phyloP scores from a whole-genome alignment of 2,113 vertebrate genomes.

The Rhineura floridana region DNA sequence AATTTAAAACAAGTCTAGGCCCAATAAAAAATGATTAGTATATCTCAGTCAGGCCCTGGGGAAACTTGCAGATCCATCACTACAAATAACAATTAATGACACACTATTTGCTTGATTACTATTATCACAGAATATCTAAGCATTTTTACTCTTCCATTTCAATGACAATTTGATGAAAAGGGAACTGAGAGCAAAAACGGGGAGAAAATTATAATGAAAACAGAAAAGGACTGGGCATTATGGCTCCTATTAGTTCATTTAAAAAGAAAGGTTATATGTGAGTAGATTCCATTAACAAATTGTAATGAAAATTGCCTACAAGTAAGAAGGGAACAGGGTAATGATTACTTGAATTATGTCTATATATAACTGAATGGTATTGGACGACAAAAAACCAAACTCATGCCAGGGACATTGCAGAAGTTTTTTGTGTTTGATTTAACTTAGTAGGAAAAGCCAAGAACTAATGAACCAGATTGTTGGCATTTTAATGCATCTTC shows the following conservation, averaged over 20 bases:
- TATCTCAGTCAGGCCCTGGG: background rate
- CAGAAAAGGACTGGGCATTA: background rate
- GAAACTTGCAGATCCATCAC: background rate
- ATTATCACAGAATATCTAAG: background rate
- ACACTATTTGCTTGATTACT: background rate
- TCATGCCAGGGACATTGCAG: background rate
- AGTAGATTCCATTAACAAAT: constrained; percentile 40
- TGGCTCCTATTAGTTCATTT: background rate
- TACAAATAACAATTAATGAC: background rate
- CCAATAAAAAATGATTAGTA: background rate
- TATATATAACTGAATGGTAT: constrained; percentile 31
- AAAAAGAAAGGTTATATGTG: constrained; percentile 39
- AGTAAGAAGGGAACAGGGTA: constrained; percentile 46
- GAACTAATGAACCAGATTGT: constrained; percentile 57
- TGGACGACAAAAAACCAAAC: constrained; percentile 30
- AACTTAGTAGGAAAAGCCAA: constrained; percentile 25
- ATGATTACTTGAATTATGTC: constrained; percentile 16
- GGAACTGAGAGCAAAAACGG: background rate
- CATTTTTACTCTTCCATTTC: background rate
- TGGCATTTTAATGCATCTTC: constrained; percentile 56
- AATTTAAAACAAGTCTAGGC: background rate
- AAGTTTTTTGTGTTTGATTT: background rate
- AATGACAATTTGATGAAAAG: background rate
- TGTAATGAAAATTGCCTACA: constrained; percentile 28
- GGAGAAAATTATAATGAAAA: background rate